Percentiles rank a stretch among this genome's conserved stretches.
phyloP scores from a whole-genome alignment of 2,113 vertebrate genomes.

The Syrrhaptes paradoxus region DNA sequence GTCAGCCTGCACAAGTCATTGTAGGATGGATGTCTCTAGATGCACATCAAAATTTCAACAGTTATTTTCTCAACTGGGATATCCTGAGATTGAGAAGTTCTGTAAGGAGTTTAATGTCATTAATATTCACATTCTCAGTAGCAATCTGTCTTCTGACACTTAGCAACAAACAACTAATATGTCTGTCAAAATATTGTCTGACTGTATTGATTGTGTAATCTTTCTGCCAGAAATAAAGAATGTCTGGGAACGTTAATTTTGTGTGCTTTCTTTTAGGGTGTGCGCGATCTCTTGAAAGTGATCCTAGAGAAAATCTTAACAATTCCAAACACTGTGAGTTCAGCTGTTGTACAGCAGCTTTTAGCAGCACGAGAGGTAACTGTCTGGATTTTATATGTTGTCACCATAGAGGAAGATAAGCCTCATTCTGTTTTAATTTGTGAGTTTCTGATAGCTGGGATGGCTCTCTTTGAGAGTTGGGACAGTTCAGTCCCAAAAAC shows the following conservation, averaged over 20 bases:
- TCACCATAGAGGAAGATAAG: background rate
- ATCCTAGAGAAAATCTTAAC: conserved; percentile 96
- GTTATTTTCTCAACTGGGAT: background rate
- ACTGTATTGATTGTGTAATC: background rate
- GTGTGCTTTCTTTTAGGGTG: conserved; percentile 79
- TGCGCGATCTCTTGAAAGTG: conserved; percentile 92
- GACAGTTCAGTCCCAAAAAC: background rate
- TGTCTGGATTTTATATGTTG: background rate
- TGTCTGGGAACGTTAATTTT: background rate
- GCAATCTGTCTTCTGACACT: background rate
- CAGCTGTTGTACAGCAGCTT: conserved; percentile 95
- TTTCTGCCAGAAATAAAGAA: background rate
- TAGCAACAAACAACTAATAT: background rate
- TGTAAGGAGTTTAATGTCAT: background rate
- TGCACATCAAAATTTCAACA: background rate
- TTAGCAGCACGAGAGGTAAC: conserved; percentile 93
- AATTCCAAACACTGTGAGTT: conserved; percentile 94
- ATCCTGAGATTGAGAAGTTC: background rate
- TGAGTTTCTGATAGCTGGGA: background rate
- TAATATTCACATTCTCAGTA: background rate
- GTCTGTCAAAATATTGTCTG: background rate
- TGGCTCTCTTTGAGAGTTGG: background rate
- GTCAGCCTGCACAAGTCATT: background rate
- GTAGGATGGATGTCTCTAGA: background rate
- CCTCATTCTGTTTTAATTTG: background rate